Evolutionary conservation across 1,140 invertebrate species (phyloP).

Genomic region (Paramacrobiotus metropolitanus): DNA sequence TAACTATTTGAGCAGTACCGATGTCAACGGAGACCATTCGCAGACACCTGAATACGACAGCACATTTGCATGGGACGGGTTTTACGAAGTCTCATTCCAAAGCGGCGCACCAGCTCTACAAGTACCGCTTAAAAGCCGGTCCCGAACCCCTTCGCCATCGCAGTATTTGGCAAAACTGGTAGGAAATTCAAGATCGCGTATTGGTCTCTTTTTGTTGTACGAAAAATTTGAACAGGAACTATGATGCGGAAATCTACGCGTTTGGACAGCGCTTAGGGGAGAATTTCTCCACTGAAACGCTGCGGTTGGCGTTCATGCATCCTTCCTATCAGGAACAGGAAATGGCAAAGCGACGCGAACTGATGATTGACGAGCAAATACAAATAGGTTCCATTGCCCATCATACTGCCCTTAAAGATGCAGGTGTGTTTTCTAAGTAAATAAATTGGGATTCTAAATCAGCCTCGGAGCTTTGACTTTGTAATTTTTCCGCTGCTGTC

Average conservation of each 20-base stretch:
- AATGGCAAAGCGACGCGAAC: constrained; percentile 35
- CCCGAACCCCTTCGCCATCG: constrained; percentile 2
- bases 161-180: neutral
- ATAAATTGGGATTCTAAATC: neutral
- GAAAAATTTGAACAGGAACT: constrained; percentile 34
- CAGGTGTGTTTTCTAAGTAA: neutral
- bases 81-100: neutral
- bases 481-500: neutral
- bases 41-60: too few relatives aligned
- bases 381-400: neutral
- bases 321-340: constrained; percentile 50
- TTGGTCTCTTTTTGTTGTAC: neutral
- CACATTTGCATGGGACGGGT: neutral
- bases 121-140: neutral
- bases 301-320: constrained; percentile 52
- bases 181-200: neutral
- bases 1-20: too few relatives aligned
- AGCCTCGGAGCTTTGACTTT: neutral
- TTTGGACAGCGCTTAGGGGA: constrained; percentile 65
- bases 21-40: too few relatives aligned
- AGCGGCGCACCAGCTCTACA: neutral
- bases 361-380: constrained; percentile 30
- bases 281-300: constrained; percentile 39
- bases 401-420: neutral
- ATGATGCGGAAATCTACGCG: constrained; percentile 59